Evolutionary conservation across 2,797 vertebrate genomes (phyloP), one percentile per base, ranked within the genome.

Genomic region (Hybognathus amarus): DNA sequence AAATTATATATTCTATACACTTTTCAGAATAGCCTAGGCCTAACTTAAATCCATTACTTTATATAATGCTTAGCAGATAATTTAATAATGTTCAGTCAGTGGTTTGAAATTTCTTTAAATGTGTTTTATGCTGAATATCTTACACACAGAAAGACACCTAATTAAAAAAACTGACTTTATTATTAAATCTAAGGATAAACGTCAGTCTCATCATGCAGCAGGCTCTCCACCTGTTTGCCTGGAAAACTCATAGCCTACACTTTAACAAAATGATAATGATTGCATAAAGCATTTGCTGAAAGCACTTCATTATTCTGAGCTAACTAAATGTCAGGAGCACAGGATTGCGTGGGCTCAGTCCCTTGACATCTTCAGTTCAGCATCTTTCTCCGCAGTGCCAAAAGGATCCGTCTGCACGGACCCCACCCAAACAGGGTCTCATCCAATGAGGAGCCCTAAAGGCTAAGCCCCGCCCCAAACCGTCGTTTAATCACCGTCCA

Each of bases 301-400:
- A 59, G 10, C 52, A 71, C 67, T 50, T 45, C 5, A 61, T 47
- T 69, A 77, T 56, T 69, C 17, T 24, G 56, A 73, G 40, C n/a
- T 7, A 52, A 67, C 52, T 63, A 27, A 64, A 79, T 74, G 77
- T 36, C 83, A 67, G 13, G 15, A 74, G 30, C 56, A 20, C 40
- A 52, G 17, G 33, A 5, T 11, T 30, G 68, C 47, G 68, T 79
- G 69, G 47, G 77, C 30, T 59, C 47, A 33, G 20, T 33, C 73
- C 38, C 12, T 27, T 59, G 74, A 67, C 66, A 78, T 71, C 52
- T 74, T 66, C 74, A 69, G 63, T 74, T 66, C 74, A 69, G 63
- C 75, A 86, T 89, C 85, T 84, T 89, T 86, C 84, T 87, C 90
- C 89, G 90, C 90, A 91, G 86, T 91, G 89, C 90, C 78, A 50